Evolutionary conservation across 2,888 invertebrate genomes (phyloP).

Genomic region (Yponomeuta cagnagella): DNA sequence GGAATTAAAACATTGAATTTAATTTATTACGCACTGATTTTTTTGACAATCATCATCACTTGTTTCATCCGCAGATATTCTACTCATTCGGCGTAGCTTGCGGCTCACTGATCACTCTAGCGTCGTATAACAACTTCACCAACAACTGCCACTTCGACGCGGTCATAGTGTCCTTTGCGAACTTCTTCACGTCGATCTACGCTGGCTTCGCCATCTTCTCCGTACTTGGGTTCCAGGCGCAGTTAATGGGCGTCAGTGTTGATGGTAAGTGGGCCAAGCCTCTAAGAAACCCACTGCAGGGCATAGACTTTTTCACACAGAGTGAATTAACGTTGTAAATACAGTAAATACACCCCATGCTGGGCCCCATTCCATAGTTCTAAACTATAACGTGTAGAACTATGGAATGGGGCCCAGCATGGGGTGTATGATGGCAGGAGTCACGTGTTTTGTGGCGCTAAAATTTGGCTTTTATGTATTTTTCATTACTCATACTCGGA

Average conservation of each 20-base stretch:
- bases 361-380: no score
- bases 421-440: no score
- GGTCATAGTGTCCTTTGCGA: conserved; percentile 81
- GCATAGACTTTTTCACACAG: neutral
- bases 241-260: conserved; percentile 79
- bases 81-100: conserved; percentile 88
- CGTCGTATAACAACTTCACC: conserved; percentile 82
- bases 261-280: conserved; percentile 46
- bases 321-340: neutral
- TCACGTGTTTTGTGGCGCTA: no score
- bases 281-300: no score
- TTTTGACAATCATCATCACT: neutral
- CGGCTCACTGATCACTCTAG: conserved; percentile 83
- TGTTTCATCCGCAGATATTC: conserved; percentile 74
- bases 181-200: conserved; percentile 83
- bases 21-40: neutral
- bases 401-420: no score
- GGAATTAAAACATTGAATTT: neutral
- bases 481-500: no score
- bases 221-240: conserved; percentile 83
- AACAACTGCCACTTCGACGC: conserved; percentile 86
- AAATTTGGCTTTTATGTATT: no score
- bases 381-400: neutral
- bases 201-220: conserved; percentile 88
- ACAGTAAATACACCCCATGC: no score